A percentile compares a stretch with the other conserved stretches of the same genome.
Conservation (phyloP, 1,140 invertebrate genomes). For the Cydia splendana region DNA sequence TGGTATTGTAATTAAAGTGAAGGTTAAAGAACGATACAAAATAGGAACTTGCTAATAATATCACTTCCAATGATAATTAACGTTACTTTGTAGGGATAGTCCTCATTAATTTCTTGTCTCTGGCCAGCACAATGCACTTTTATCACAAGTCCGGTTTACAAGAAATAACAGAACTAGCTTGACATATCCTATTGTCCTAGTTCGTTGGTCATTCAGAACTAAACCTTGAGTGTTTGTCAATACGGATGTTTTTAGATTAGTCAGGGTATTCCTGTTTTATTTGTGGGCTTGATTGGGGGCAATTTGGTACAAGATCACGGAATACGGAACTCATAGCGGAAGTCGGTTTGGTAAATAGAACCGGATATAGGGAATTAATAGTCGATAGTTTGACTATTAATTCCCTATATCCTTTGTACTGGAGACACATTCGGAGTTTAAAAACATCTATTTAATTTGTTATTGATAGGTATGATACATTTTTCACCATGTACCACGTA, state of each 20-base stretch:
- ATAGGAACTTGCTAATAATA: too few relatives aligned
- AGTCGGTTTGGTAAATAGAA: neutral
- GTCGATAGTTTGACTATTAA: too few relatives aligned
- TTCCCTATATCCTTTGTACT: too few relatives aligned
- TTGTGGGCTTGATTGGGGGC: slow-evolving; percentile 1
- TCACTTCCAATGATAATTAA: neutral
- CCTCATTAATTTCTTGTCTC: neutral
- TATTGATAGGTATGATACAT: too few relatives aligned
- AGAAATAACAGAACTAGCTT: slow-evolving; percentile 9
- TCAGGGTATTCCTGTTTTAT: neutral
- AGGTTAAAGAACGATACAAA: too few relatives aligned
- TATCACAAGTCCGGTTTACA: slow-evolving; percentile 24
- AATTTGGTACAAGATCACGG: slow-evolving; percentile 4
- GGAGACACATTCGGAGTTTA: too few relatives aligned
- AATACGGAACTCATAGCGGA: slow-evolving; percentile 1
- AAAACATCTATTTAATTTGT: too few relatives aligned
- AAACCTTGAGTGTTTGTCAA: slow-evolving; percentile 1
- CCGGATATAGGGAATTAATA: slow-evolving; percentile 4
- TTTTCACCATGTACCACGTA: too few relatives aligned
- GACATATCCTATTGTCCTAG: slow-evolving; percentile 29
- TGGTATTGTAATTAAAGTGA: too few relatives aligned
- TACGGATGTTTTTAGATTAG: neutral
- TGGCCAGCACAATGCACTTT: slow-evolving; percentile 4
- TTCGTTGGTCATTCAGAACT: neutral
- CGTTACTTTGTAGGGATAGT: neutral